Conservation (phyloP, 35 echinoderm and acorn worm genomes). For the Heliocidaris erythrogramma region DNA sequence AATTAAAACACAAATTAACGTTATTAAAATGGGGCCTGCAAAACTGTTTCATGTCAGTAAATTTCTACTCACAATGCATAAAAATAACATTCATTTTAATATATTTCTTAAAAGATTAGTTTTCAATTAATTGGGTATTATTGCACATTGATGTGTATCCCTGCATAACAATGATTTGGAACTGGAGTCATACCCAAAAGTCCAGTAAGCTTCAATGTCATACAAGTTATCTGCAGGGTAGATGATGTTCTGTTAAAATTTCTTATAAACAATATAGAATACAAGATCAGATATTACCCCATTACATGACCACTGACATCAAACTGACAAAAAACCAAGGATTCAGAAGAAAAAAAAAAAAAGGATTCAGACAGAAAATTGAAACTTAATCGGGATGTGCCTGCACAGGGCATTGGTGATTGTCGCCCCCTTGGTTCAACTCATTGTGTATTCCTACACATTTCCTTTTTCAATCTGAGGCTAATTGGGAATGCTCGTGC, state of each 20-base stretch:
- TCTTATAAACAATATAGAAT: neutral
- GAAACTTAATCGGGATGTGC: neutral
- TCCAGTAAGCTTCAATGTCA: too few relatives aligned
- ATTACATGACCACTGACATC: neutral
- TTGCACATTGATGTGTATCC: too few relatives aligned
- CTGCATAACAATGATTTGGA: neutral
- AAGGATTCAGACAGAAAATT: neutral
- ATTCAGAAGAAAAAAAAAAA: too few relatives aligned
- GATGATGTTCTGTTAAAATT: neutral
- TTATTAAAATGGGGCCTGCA: too few relatives aligned
- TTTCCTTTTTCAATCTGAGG: neutral
- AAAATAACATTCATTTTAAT: too few relatives aligned
- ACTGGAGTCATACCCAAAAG: neutral
- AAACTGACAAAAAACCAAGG: neutral
- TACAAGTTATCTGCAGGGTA: neutral
- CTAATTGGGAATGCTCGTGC: neutral
- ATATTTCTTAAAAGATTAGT: too few relatives aligned
- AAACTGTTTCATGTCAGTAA: too few relatives aligned
- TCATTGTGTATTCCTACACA: neutral
- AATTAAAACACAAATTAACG: too few relatives aligned
- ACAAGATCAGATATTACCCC: neutral
- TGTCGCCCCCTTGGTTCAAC: neutral
- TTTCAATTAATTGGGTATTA: too few relatives aligned
- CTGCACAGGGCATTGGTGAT: neutral
- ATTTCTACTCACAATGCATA: too few relatives aligned